Evolutionary conservation across 2,888 invertebrate genomes (phyloP), one percentile per base, ranked within the genome.

Genomic region (Octodonta nipae): DNA sequence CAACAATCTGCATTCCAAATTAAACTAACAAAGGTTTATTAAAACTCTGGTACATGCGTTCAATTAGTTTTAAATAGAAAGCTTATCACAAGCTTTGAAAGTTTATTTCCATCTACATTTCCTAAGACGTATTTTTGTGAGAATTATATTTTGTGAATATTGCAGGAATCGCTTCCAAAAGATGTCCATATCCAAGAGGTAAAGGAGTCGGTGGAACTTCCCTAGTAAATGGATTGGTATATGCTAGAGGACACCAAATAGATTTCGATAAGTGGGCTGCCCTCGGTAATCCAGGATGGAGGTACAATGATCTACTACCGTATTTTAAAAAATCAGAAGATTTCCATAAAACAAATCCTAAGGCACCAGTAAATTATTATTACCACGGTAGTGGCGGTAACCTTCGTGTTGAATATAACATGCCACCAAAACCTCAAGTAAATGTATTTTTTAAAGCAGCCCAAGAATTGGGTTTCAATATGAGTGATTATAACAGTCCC

Each of bases 401-500:
- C 2, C 29, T 43, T 22, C 22, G 30, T 14, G 46, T 46, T 5
- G 36, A 40, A 28, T 36, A 37, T n/a, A 39, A 36, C 3, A 10
- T 35, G 30, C 43, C 41, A 2, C 37, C 32, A 11, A 36, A 28
- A n/a, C 22, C 28, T 3, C 39, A 39, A 15, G 31, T 38, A 5
- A 27, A 40, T 22, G 40, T 41, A 3, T 43, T 43, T 28, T 31
- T 41, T 7, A 13, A 36, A 15, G 43, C 43, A 5, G 39, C 28
- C 28, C 17, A 30, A 27, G 76, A 80, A 49, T 51, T 80, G 17
- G 82, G 81, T 1, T 78, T 75, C 46, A 58, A 70, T 35, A 65
- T 75, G 49, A 70, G 67, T 29, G 84, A 84, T 54, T 75, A 78
- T 1, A 85, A 81, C 52, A 54, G 52, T 2, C 73, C 72, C 2